Evolutionary conservation across 1,140 invertebrate species (phyloP), one percentile per base, ranked within the genome.

Genomic region (Pomacea maculata): DNA sequence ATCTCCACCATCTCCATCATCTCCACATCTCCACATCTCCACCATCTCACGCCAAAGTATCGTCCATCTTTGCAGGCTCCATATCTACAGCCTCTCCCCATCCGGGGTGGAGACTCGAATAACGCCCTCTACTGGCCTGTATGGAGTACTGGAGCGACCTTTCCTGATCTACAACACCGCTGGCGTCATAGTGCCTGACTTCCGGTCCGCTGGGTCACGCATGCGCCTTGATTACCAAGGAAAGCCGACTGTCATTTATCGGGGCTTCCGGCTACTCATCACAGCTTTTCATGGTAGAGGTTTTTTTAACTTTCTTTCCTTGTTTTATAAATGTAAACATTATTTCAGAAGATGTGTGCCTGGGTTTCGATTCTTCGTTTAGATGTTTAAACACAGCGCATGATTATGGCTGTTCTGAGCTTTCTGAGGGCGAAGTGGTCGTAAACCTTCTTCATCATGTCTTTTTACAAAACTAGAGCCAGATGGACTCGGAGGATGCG

Each of bases 181-280:
- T 0, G 82, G 84, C 19, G 67, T 80, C 12, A 79, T 81, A 9
- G 82, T 86, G 3, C 75, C 79, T 72, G 85, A 86, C 70, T 86
- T 85, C 76, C 70, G 81, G 34, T 86, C 85, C 14, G 68, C 78
- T 5, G 72, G 77, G 9, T 80, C 82, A 52, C 79, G 77, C 34
- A 80, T 85, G 70, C 74, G 82, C 45, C 61, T 86, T 6, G 81
- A 85, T 63, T 86, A 85, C 73, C 79, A 83, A 45, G 85, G 85
- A 15, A 84, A 80, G 65, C 85, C 85, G 19, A 85, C 81, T 10
- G 64, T 85, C 11, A 80, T 84, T 0, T 85, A 85, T 71, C 71
- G 81, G 25, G 85, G 85, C 21, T 86, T 86, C 67, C 73, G 77
- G 12, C 72, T 86, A 15, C 75, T 86, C 11, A 68, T 86, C 7